phyloP scores from a whole-genome alignment of 35 echinoderm and acorn worm genomes.

The Strongylocentrotus purpuratus region DNA sequence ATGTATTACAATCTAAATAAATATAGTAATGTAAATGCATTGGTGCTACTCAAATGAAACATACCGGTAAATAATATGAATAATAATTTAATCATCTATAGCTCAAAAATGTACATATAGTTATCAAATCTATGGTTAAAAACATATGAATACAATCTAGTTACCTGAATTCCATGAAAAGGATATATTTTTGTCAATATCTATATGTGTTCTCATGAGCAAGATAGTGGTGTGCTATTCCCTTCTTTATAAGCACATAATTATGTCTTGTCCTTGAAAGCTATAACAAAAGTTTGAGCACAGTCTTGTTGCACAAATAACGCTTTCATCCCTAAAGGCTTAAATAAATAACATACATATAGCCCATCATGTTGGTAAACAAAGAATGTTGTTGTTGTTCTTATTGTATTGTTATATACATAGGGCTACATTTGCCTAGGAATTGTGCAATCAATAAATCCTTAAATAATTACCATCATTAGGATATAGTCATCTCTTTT shows the following conservation, averaged over 20 bases:
- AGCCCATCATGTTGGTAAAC: too few species aligned
- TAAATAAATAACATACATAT: too few species aligned
- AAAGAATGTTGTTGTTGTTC: too few species aligned
- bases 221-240: neutral
- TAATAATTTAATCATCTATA: neutral
- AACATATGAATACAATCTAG: neutral
- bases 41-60: neutral
- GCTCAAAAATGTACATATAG: neutral
- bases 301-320: neutral
- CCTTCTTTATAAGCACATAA: neutral
- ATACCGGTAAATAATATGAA: neutral
- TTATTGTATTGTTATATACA: too few species aligned
- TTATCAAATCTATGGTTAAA: neutral
- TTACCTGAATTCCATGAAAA: neutral
- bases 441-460: neutral
- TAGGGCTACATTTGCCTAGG: neutral
- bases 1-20: neutral
- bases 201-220: neutral
- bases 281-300: neutral
- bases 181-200: neutral
- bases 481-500: neutral
- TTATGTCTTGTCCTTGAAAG: neutral
- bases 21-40: neutral
- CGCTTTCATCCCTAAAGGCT: too few species aligned
- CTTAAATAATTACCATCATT: neutral